phyloP scores from a whole-genome alignment of 2,888 invertebrate genomes.

The Seira ritae region DNA sequence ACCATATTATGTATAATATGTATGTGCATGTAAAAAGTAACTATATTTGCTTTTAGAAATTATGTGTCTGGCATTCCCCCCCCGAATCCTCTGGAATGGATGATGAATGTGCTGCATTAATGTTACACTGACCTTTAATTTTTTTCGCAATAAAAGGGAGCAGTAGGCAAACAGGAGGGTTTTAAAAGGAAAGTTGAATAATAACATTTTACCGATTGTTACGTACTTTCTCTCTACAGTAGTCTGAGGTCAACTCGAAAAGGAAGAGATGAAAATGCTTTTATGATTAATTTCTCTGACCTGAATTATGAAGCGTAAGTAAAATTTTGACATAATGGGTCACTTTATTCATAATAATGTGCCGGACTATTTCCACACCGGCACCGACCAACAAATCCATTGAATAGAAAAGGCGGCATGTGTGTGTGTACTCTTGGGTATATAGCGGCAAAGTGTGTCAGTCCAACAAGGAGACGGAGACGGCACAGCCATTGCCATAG shows the following conservation, averaged over 20 bases:
- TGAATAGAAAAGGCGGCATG: neutral
- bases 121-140: constrained; percentile 18
- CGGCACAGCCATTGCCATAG: constrained; percentile 2
- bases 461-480: too few relatives aligned
- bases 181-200: neutral
- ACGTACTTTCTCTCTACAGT: neutral
- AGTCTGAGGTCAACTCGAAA: too few relatives aligned
- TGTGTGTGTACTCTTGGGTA: neutral
- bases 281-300: constrained; percentile 43
- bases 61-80: constrained; percentile 9
- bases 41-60: neutral
- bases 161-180: neutral
- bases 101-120: constrained; percentile 4
- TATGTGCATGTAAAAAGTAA: constrained; percentile 5
- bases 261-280: constrained; percentile 22
- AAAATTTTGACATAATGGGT: constrained; percentile 41
- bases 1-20: too few relatives aligned
- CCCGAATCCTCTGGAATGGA: neutral
- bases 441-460: neutral
- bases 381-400: neutral
- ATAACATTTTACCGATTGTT: neutral
- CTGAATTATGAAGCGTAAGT: constrained; percentile 37
- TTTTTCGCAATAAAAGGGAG: neutral
- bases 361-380: constrained; percentile 19
- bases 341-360: constrained; percentile 34